Evolutionary conservation across 1,140 invertebrate species (phyloP), one percentile per base, ranked within the genome.

Genomic region (Panagrolaimus sp.): DNA sequence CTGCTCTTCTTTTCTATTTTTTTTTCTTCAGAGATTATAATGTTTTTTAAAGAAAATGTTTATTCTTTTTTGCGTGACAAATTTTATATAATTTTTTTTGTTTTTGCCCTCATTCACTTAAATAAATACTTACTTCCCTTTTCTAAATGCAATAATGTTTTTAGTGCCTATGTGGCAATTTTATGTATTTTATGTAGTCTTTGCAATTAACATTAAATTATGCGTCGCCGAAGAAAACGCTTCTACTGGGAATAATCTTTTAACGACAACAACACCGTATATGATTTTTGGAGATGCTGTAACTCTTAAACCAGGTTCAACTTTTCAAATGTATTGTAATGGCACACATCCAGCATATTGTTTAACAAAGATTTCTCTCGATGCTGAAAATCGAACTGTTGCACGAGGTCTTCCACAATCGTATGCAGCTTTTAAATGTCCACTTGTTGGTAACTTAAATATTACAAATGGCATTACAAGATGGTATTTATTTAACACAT

Each of bases 261-360:
- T 58, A n/a, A 26, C 28, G 17, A 28, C 52, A 21, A 2, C 52
- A 24, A 21, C 21, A 0, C 52, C 52, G 3, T 21, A 58, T 38
- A 38, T 38, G 32, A 2, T 38, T 28, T 58, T 58, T 58, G 52
- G 52, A 21, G 52, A 58, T 58, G 17, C 21, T 21, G 52, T 58
- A 2, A 58, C 52, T 5, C 47, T 48, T 24, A 38, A 38, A 38
- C 32, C 32, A 4, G 32, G 32, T 4, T 48, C 47, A 28, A 14
- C 52, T 58, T 10, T n/a, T 12, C 21, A 28, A 21, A 58, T 12
- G 10, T 58, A 58, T 28, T 58, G 52, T 14, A 58, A 58, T 14
- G 21, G 28, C 17, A 58, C 52, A n/a, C 52, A 58, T 58, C 52
- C 52, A 5, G 52, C 52, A 21, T 58, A 58, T n/a, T 58, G 52